phyloP scores from a whole-genome alignment of 2,888 invertebrate genomes.

The Lasioglossum lativentre region DNA sequence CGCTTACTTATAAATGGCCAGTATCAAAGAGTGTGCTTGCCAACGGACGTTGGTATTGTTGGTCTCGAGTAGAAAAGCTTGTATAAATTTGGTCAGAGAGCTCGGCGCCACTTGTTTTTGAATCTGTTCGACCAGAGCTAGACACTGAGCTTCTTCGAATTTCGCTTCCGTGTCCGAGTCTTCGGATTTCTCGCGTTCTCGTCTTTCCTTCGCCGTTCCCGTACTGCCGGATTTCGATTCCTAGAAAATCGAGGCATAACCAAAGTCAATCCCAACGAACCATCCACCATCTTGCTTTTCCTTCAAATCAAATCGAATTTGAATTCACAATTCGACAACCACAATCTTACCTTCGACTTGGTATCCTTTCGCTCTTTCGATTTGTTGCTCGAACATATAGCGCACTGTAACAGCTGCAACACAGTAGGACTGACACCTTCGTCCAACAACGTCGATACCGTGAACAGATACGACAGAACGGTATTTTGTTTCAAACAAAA shows the following conservation, averaged over 20 bases:
- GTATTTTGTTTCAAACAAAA: slow-evolving; percentile 92
- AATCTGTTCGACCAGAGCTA: slow-evolving; percentile 89
- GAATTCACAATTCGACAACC: not conserved
- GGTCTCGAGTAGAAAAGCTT: slow-evolving; percentile 96
- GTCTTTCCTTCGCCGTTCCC: slow-evolving; percentile 84
- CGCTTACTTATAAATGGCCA: slow-evolving; percentile 92
- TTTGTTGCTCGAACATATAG: slow-evolving; percentile 88
- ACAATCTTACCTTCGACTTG: slow-evolving; percentile 44
- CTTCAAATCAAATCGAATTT: not conserved
- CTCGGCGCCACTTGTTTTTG: slow-evolving; percentile 87
- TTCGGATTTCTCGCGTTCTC: slow-evolving; percentile 89
- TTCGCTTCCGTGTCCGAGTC: slow-evolving; percentile 88
- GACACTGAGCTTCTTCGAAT: slow-evolving; percentile 89
- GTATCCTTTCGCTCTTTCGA: slow-evolving; percentile 73
- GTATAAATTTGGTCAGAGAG: slow-evolving; percentile 89
- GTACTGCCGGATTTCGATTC: slow-evolving; percentile 8
- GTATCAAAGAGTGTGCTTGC: slow-evolving; percentile 96
- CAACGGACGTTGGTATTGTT: slow-evolving; percentile 96
- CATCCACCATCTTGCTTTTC: not conserved
- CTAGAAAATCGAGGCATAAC: not conserved
- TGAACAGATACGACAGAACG: slow-evolving; percentile 93
- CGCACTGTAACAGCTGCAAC: slow-evolving; percentile 95
- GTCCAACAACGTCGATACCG: slow-evolving; percentile 92
- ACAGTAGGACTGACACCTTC: slow-evolving; percentile 97
- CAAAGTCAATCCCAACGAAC: not conserved